A percentile compares a stretch with the other conserved stretches of the same genome.
These are phyloP conservation scores for Zonitis immaculata DNA, from an alignment of 2,888 invertebrate genomes.

Conservation along the genomic window DNA sequence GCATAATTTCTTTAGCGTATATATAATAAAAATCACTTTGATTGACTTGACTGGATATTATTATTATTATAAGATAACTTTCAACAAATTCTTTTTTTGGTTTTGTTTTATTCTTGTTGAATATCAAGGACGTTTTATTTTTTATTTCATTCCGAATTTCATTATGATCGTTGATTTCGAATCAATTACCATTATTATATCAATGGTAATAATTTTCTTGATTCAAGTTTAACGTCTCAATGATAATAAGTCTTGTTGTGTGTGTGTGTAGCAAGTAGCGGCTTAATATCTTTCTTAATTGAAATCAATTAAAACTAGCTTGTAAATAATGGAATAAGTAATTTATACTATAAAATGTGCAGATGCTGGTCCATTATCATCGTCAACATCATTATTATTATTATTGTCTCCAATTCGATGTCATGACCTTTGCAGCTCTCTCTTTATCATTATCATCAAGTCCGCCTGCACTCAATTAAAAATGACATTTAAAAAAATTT, in stretches of 20 bases:
- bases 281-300: conserved; percentile 20
- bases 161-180: no score
- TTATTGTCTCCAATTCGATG: conserved; percentile 10
- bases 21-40: not conserved
- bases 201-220: no score
- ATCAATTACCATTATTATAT: no score
- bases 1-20: not conserved
- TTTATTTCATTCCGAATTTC: no score
- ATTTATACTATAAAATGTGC: conserved; percentile 19
- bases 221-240: conserved; percentile 4
- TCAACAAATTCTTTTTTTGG: no score
- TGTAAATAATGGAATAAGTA: conserved; percentile 25
- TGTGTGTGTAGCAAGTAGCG: no score
- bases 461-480: conserved; percentile 1
- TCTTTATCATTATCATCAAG: not conserved
- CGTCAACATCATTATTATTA: no score
- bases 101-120: no score
- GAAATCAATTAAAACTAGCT: conserved; percentile 21
- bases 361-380: conserved; percentile 22
- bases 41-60: no score
- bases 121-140: no score
- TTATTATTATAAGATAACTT: no score
- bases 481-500: not conserved
- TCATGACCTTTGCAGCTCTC: conserved; percentile 1
- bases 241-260: conserved; percentile 3